phyloP scores from a whole-genome alignment of 2,797 vertebrate genomes.

The Lophotriccus pileatus region DNA sequence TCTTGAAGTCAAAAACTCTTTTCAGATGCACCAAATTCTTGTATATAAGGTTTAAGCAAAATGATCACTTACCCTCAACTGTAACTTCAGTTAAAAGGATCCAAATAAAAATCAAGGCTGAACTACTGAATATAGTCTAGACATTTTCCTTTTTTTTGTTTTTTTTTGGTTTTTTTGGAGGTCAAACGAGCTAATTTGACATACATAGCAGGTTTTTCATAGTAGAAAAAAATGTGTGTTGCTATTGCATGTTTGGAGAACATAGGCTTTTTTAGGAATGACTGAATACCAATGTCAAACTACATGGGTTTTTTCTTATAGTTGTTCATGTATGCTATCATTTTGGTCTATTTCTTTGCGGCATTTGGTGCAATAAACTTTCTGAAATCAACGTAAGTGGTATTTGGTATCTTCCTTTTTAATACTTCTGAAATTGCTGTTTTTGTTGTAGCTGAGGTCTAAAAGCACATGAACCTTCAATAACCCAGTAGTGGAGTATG shows the following conservation, averaged over 20 bases:
- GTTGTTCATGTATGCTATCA: conserved; percentile 56
- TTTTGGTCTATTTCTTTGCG: conserved; percentile 72
- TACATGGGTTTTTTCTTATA: conserved; percentile 56
- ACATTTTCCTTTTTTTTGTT: neutral
- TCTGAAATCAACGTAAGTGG: conserved; percentile 49
- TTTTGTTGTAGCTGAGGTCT: neutral
- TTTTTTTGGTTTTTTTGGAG: neutral
- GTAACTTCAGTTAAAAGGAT: neutral
- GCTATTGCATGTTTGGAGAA: conserved; percentile 58
- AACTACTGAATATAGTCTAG: conserved; percentile 31
- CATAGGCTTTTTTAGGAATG: conserved; percentile 59
- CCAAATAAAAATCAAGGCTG: neutral
- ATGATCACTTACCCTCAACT: neutral
- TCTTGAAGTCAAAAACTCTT: neutral
- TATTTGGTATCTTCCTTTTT: conserved; percentile 17
- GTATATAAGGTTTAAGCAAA: neutral
- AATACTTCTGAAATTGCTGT: neutral
- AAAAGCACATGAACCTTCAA: fast-evolving
- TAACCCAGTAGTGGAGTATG: neutral
- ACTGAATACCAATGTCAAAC: conserved; percentile 60
- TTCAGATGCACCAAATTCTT: neutral
- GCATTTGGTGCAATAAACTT: conserved; percentile 83
- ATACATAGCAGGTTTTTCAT: conserved; percentile 37
- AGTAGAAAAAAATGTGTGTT: conserved; percentile 52
- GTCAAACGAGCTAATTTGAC: conserved; percentile 9